Evolutionary conservation across 2,797 vertebrate species (phyloP).

Genomic region (Sylvia borin): DNA sequence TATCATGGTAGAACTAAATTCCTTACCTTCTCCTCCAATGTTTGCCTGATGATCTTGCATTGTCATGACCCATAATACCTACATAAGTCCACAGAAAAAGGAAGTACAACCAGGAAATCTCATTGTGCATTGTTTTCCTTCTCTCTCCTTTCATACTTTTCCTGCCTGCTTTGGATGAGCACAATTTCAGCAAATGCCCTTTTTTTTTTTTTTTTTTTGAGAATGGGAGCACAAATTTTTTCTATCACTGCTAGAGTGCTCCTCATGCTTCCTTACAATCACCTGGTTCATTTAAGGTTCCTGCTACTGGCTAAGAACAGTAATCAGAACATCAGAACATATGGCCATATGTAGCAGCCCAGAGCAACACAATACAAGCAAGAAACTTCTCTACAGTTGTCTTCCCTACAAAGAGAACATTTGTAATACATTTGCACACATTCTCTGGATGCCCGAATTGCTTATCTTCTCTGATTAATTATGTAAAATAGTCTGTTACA

Average conservation of each 20-base stretch:
- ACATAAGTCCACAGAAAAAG: background rate
- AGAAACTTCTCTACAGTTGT: background rate
- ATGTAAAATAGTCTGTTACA: background rate
- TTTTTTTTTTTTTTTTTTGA: background rate
- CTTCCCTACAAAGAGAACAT: background rate
- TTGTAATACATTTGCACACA: background rate
- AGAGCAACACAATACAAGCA: background rate
- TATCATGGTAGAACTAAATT: background rate
- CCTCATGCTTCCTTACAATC: background rate
- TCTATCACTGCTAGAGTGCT: background rate
- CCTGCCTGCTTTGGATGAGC: background rate
- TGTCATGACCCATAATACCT: background rate
- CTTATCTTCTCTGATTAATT: background rate
- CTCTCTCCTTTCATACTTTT: background rate
- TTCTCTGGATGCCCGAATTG: background rate
- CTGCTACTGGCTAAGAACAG: background rate
- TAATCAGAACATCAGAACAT: background rate
- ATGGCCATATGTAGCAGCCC: background rate
- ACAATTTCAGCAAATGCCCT: background rate
- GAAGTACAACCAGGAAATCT: background rate
- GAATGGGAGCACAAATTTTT: background rate
- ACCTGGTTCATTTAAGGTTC: slow-evolving; percentile 10
- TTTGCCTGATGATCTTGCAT: background rate
- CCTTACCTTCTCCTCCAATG: background rate
- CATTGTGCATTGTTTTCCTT: background rate